phyloP scores from a whole-genome alignment of 2,113 vertebrate genomes.

The Neogobius melanostomus region DNA sequence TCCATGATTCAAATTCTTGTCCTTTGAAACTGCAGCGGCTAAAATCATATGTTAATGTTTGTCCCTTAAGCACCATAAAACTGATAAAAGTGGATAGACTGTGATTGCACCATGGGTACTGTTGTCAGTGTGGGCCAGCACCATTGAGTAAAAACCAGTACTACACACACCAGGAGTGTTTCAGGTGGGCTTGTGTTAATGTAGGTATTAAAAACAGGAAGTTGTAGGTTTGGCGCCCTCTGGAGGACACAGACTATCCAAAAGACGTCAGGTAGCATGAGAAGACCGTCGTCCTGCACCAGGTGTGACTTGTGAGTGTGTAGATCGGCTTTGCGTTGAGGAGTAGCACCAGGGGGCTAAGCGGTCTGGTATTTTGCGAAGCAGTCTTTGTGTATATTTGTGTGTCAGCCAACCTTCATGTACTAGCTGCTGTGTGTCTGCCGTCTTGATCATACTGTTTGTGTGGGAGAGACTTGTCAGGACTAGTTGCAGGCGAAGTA shows the following conservation, averaged over 20 bases:
- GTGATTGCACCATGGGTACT: conserved; percentile 56
- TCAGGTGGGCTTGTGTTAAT: conserved; percentile 38
- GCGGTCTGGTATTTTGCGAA: conserved; percentile 58
- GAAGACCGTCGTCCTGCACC: conserved; percentile 21
- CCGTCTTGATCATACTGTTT: conserved; percentile 24
- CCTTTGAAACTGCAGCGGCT: conserved; percentile 37
- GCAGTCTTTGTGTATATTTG: conserved; percentile 57
- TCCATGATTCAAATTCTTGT: not conserved
- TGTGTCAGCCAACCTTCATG: conserved; percentile 64
- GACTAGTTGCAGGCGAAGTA: conserved; percentile 96
- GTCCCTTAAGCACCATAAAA: conserved; percentile 48
- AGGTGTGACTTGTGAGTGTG: conserved; percentile 1
- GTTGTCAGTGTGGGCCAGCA: conserved; percentile 56
- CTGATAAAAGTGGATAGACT: conserved; percentile 38
- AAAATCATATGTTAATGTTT: conserved; percentile 50
- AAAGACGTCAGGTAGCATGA: conserved; percentile 63
- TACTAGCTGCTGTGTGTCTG: conserved; percentile 45
- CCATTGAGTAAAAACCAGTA: conserved; percentile 45
- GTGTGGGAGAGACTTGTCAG: conserved; percentile 35
- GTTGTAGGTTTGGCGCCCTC: conserved; percentile 24
- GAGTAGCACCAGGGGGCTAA: conserved; percentile 69
- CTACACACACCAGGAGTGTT: conserved; percentile 38
- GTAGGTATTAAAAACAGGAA: conserved; percentile 42
- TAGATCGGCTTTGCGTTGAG: conserved; percentile 35
- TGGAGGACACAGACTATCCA: conserved; percentile 57